Conservation (phyloP, 92 coral and sea anemone genomes). For the Micromussa lordhowensis region DNA sequence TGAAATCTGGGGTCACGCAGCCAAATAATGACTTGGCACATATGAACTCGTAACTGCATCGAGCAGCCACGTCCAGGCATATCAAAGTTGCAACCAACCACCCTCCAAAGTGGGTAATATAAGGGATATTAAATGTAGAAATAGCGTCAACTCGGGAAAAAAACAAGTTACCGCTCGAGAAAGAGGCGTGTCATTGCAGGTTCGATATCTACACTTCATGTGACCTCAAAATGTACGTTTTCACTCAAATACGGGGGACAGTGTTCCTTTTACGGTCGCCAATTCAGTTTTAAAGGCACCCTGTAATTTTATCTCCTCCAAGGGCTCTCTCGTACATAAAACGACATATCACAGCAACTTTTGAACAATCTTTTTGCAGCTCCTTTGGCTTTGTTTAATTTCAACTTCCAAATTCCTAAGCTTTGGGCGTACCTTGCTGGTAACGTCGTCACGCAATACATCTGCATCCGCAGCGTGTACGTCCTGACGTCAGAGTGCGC, state of each 20-base stretch:
- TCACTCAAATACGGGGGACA: neutral
- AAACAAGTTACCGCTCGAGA: too few species aligned
- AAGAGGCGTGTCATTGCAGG: too few species aligned
- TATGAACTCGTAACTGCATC: too few species aligned
- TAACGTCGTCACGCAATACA: constrained; percentile 89
- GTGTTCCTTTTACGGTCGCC: neutral
- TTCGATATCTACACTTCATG: too few species aligned
- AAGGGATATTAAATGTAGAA: too few species aligned
- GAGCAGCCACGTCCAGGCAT: too few species aligned
- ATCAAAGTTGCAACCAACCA: too few species aligned
- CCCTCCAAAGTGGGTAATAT: too few species aligned
- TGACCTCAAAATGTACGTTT: neutral
- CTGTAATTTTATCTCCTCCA: neutral
- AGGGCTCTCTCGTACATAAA: neutral
- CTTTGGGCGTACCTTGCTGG: constrained; percentile 93
- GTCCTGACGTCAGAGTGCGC: constrained; percentile 93
- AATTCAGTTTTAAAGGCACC: neutral
- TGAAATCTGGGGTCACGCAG: too few species aligned
- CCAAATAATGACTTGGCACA: too few species aligned
- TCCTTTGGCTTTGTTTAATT: constrained; percentile 69
- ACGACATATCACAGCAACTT: neutral
- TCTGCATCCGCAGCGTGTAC: constrained; percentile 92
- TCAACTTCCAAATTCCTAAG: constrained; percentile 74
- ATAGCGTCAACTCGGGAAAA: too few species aligned
- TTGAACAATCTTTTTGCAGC: constrained; percentile 53